Base-by-base conservation (phyloP, 2,113 vertebrate species). In the Isichthys henryi region DNA sequence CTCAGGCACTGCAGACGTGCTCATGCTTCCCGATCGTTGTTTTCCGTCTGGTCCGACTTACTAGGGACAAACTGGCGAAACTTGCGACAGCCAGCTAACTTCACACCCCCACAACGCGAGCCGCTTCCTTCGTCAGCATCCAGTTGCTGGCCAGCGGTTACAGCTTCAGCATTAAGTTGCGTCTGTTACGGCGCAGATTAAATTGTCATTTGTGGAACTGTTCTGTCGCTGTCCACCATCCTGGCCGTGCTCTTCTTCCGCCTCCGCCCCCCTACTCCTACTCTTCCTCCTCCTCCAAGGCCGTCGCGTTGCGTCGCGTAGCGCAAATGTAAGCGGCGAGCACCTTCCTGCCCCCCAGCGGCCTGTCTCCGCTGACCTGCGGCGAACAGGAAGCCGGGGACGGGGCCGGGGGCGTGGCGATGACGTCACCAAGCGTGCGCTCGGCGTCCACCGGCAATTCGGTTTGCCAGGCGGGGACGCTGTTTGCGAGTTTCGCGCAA, bases 1-100 rank as follows among this genome's bases (percentile, higher is more conserved):
- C 88, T 96, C 95, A 2, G 94, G 89, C 3, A 91, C 48, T 89
- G 92, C 88, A 89, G 95, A 95, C 95, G 96, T 96, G 87, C 56
- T 92, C 90, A 91, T 89, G 45, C 53, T 88, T 62, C 53, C 70
- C 23, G 50, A 43, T n/a, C 17, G 21, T 87, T 31, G 49, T 58
- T 66, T 62, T 62, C 35, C 35, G 31, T 88, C 35, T 19, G 66
- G 82, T 53, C 48, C 17, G 15, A 66, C 39, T 19, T 39, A 52
- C 82, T 84, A 45, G 82, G 45, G 43, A 48, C 82, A n/a, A 80
- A 62, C 31, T 48, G 77, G 70, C 56, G 27, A 88, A 66, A 70
- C 43, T 49, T 19, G 58, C 46, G 6, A 27, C 43, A 8, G 80
- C 43, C 17, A 45, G 13, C 8, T 31, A 35, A 56, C 86, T 87